A percentile compares a stretch with the other conserved stretches of the same genome.
phyloP scores from a whole-genome alignment of 2,888 invertebrate species.

The Minunthozetes semirufus region DNA sequence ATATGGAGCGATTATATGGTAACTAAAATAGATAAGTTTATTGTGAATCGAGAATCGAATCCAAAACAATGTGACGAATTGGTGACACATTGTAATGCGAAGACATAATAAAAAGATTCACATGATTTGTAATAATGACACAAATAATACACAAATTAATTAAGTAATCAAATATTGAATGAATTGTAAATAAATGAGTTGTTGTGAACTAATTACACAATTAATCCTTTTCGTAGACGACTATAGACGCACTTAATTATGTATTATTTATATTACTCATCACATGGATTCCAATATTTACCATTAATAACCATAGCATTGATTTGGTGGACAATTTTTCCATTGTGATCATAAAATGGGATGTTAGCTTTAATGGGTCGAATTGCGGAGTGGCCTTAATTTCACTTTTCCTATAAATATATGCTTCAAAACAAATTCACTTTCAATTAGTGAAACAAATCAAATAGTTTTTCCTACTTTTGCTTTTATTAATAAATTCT shows the following conservation, averaged over 20 bases:
- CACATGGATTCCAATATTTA: background rate
- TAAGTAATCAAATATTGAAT: constrained; percentile 1
- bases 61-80: background rate
- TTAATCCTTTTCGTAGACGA: constrained; percentile 15
- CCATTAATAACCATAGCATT: constrained; percentile 16
- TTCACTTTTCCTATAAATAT: constrained; percentile 26
- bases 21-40: background rate
- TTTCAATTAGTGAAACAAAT: constrained; percentile 3
- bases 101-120: constrained; percentile 27
- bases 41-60: background rate
- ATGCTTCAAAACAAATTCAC: constrained; percentile 16
- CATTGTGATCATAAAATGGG: background rate
- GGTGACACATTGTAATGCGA: background rate
- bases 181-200: background rate
- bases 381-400: constrained; percentile 16
- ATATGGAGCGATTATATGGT: too few relatives aligned
- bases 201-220: constrained; percentile 30
- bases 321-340: background rate
- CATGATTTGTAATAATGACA: constrained; percentile 29
- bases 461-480: background rate
- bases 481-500: background rate
- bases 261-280: constrained; percentile 4
- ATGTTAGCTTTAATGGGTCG: constrained; percentile 3
- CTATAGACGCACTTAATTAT: background rate
- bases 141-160: constrained; percentile 21